Evolutionary conservation across 2,888 invertebrate genomes (phyloP).

Genomic region (Lasius platythorax): DNA sequence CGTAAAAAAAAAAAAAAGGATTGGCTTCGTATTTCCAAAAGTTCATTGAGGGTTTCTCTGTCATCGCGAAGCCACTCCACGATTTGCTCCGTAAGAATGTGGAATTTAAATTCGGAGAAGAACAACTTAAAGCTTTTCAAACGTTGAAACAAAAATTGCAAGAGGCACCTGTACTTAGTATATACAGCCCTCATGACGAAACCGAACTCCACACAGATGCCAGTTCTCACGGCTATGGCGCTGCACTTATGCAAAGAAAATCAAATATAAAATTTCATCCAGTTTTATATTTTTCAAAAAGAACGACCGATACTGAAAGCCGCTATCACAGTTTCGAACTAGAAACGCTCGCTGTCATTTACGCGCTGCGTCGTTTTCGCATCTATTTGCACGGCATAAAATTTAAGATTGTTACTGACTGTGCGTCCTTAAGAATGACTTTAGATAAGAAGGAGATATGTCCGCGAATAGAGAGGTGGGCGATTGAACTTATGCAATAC

Average conservation of each 20-base stretch:
- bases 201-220: conserved; percentile 11
- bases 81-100: neutral
- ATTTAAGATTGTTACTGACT: neutral
- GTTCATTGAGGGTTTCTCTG: conserved; percentile 17
- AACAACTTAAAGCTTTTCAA: neutral
- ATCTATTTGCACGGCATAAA: neutral
- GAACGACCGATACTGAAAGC: neutral
- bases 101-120: neutral
- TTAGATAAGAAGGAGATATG: neutral
- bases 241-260: conserved; percentile 8
- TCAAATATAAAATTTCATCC: neutral
- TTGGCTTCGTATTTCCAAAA: too few species aligned
- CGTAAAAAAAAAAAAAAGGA: too few species aligned
- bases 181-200: neutral
- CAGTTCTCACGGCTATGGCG: neutral
- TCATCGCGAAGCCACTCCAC: conserved; percentile 5
- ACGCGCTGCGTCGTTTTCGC: neutral
- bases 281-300: neutral
- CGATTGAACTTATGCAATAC: neutral
- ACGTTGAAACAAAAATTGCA: neutral
- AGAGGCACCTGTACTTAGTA: neutral
- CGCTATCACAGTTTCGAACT: neutral
- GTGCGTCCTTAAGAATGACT: neutral
- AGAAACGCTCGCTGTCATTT: neutral
- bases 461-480: neutral